phyloP scores from a whole-genome alignment of 2,797 vertebrate species.

The Coreius guichenoti region DNA sequence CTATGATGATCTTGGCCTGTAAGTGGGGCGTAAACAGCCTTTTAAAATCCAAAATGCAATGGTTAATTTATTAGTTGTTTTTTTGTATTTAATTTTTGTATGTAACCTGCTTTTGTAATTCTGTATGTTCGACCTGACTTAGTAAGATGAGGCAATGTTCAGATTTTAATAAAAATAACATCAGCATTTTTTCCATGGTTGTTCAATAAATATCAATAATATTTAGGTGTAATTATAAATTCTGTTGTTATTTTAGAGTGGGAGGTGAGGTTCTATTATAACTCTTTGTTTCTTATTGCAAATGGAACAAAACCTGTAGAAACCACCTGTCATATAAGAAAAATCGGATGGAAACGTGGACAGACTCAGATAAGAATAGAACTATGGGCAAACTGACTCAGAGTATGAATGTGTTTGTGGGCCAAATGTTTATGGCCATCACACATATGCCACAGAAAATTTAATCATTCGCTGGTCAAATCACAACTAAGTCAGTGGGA shows the following conservation, averaged over 20 bases:
- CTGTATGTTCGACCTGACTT: neutral
- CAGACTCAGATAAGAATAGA: neutral
- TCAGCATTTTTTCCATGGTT: neutral
- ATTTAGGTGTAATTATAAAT: neutral
- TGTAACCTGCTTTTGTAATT: neutral
- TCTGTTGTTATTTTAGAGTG: constrained; percentile 6
- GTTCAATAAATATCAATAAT: neutral
- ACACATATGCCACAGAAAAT: neutral
- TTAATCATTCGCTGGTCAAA: neutral
- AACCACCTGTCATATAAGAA: neutral
- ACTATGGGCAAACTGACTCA: neutral
- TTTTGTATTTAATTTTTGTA: neutral
- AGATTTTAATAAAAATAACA: neutral
- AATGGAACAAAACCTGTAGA: neutral
- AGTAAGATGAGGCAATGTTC: neutral
- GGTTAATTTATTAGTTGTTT: neutral
- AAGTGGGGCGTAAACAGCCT: neutral
- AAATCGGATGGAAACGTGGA: neutral
- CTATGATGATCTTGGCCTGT: neutral
- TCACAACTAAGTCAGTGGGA: neutral
- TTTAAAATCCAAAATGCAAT: neutral
- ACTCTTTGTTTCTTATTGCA: neutral
- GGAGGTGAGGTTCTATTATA: neutral
- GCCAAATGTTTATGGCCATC: neutral
- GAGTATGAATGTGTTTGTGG: neutral